These are phyloP conservation scores for Eupsilia transversa DNA, from an alignment of 2,888 invertebrate genomes.

Conservation along the genomic window DNA sequence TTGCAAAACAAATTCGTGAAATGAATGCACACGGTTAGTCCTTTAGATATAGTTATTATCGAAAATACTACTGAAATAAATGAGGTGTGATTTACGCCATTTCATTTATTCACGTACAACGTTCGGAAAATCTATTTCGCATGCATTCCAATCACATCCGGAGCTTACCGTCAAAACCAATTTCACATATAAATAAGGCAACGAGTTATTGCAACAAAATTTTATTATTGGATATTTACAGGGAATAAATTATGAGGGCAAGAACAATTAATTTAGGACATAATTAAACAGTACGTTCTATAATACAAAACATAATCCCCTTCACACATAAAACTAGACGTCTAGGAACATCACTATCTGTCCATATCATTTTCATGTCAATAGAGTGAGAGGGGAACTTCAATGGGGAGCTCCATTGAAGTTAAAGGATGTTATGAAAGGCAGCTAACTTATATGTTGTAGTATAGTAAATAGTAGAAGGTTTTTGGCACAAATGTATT, in stretches of 20 bases:
- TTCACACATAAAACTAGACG: neutral
- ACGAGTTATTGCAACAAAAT: slow-evolving; percentile 59
- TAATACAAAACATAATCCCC: slow-evolving; percentile 16
- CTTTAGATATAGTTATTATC: neutral
- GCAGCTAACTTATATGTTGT: neutral
- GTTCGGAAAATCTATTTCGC: slow-evolving; percentile 4
- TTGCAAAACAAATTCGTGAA: neutral
- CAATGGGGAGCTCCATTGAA: neutral
- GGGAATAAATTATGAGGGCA: slow-evolving; percentile 44
- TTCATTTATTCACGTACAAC: neutral
- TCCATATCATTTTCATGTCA: neutral
- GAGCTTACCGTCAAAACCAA: neutral
- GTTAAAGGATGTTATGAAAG: neutral
- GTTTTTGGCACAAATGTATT: slow-evolving; percentile 47
- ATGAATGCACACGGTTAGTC: too few relatives aligned
- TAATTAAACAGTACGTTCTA: slow-evolving; percentile 16
- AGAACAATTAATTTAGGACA: slow-evolving; percentile 22
- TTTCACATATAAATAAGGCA: slow-evolving; percentile 32
- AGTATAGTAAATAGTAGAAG: neutral
- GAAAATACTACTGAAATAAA: neutral
- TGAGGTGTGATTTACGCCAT: neutral
- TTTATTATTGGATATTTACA: slow-evolving; percentile 69
- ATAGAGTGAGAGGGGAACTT: neutral
- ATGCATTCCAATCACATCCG: slow-evolving; percentile 4
- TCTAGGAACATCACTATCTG: neutral